phyloP scores from a whole-genome alignment of 1,140 invertebrate genomes.

The Ips nitidus region DNA sequence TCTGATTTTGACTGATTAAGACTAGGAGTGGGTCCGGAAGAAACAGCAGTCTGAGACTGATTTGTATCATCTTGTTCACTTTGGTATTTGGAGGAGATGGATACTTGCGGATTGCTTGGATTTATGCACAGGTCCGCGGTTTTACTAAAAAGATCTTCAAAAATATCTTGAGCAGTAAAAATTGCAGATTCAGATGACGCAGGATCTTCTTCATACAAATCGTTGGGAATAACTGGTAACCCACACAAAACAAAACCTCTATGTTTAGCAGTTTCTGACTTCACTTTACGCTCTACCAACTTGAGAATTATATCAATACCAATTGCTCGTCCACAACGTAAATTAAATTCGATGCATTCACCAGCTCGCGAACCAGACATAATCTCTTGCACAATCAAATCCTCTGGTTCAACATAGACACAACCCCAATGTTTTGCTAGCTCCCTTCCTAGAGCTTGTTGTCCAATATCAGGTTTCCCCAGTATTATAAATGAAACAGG shows the following conservation, averaged over 20 bases:
- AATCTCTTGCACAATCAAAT: slow-evolving; percentile 58
- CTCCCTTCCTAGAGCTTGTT: slow-evolving; percentile 54
- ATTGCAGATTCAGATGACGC: slow-evolving; percentile 55
- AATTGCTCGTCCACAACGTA: slow-evolving; percentile 55
- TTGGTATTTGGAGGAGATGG: slow-evolving; percentile 32
- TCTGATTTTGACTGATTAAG: neutral
- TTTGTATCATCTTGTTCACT: slow-evolving; percentile 29
- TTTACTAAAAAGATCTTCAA: slow-evolving; percentile 50
- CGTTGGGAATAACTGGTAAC: slow-evolving; percentile 57
- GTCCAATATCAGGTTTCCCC: slow-evolving; percentile 59
- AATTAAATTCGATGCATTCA: slow-evolving; percentile 57
- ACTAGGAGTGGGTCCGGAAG: neutral
- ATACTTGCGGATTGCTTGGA: slow-evolving; percentile 31
- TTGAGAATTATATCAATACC: slow-evolving; percentile 54
- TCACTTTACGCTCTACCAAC: slow-evolving; percentile 55
- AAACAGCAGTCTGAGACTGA: neutral
- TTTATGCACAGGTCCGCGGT: slow-evolving; percentile 42
- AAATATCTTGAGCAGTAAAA: slow-evolving; percentile 51
- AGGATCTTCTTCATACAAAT: slow-evolving; percentile 48
- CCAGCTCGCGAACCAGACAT: slow-evolving; percentile 54
- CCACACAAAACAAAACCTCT: slow-evolving; percentile 62
- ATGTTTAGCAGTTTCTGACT: slow-evolving; percentile 55
- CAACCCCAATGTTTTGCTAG: slow-evolving; percentile 59
- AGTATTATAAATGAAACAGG: slow-evolving; percentile 60
- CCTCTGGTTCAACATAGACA: slow-evolving; percentile 59